phyloP scores from a whole-genome alignment of 1,140 invertebrate genomes.

The Micrasema longulum region DNA sequence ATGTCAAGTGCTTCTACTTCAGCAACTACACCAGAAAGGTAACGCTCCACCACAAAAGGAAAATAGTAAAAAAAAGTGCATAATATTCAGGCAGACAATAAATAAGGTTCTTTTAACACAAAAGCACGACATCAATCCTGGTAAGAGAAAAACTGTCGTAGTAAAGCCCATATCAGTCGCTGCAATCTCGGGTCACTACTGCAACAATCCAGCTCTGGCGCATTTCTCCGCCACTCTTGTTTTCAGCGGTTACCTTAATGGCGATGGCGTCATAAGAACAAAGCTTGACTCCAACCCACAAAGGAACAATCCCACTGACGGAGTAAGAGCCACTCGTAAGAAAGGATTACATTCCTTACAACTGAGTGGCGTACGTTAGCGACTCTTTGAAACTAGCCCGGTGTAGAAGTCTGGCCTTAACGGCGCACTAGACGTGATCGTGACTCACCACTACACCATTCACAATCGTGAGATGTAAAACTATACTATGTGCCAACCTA shows the following conservation, averaged over 20 bases:
- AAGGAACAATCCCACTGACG: neutral
- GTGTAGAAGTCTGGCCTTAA: constrained; percentile 3
- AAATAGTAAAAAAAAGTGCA: neutral
- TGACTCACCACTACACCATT: constrained; percentile 36
- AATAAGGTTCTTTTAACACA: neutral
- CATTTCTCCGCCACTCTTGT: constrained; percentile 25
- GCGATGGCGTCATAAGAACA: neutral
- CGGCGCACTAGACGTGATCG: constrained; percentile 29
- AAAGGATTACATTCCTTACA: no score
- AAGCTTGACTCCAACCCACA: neutral
- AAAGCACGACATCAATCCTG: neutral
- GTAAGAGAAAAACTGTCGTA: neutral
- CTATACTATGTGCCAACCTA: no score
- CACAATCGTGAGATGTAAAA: no score
- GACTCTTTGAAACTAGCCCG: no score
- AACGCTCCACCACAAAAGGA: constrained; percentile 8
- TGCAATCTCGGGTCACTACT: constrained; percentile 25
- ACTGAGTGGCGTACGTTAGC: no score
- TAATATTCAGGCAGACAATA: neutral
- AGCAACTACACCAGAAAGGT: neutral
- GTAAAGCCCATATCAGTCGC: constrained; percentile 18
- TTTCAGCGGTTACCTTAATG: constrained; percentile 23
- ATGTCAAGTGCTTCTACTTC: constrained; percentile 20
- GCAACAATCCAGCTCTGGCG: constrained; percentile 20
- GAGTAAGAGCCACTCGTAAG: neutral